Base-by-base conservation (phyloP, 2,888 invertebrate species). In the Empis livida region DNA sequence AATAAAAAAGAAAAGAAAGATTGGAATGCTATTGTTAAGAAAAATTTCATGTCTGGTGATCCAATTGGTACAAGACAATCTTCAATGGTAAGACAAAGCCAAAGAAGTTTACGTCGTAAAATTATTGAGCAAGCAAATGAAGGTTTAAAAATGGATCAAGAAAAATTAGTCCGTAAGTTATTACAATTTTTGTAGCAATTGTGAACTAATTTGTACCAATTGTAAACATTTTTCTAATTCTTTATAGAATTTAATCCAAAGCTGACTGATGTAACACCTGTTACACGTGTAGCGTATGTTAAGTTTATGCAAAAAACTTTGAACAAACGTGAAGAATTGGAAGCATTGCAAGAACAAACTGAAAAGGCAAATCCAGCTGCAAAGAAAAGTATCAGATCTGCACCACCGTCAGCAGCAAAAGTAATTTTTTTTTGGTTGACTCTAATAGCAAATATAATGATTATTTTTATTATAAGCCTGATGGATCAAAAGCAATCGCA, bases 301-400 rank as follows among this genome's bases (percentile, higher is more conserved):
- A 90, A 89, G 67, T 91, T 90, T 63, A 90, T 90, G 80, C 78
- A 80, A 51, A 79, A 76, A 61, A 82, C 84, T 67, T 74, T 82
- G 53, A 64, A 64, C 38, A 72, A 76, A 0, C 79, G 60, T 5
- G 48, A 60, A 15, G 46, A 44, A 37, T 16, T 43, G 5, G 53
- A 54, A 13, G 35, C 35, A n/a, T 8, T n/a, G 9, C 10, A 13
- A 13, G 35, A 27, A 40, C 46, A 45, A 41, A 51, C 20, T 35
- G 48, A 43, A 43, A 49, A 46, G 10, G 44, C 11, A 8, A 35
- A 32, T 10, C 32, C 35, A n/a, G 10, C 13, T 47, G 16, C 44
- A 43, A 17, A 42, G 39, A 10, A 31, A 27, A 46, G 17, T 32
- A 46, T 15, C 37, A 45, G 31, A n/a, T n/a, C 9, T 14, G 43